Base-by-base conservation (phyloP, 92 coral and sea anemone species). In the Bergia sp. region DNA sequence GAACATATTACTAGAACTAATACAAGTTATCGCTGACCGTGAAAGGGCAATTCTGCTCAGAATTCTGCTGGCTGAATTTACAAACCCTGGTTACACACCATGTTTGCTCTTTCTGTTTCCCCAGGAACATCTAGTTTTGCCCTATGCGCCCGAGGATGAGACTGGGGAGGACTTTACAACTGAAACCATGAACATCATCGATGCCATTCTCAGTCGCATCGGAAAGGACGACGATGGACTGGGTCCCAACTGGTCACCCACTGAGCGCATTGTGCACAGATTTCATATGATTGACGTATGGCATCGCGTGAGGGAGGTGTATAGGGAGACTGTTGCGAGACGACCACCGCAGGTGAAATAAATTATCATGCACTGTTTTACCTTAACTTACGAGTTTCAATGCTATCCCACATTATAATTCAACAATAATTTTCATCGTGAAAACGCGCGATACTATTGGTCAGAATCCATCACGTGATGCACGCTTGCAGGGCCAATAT, bases 221-320 rank as follows among this genome's bases (percentile, higher is more conserved):
- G 97, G 97, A 49, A 82, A 73, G 80, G 97, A 91, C 76, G 95
- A 94, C 67, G 95, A 94, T 41, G 97, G 97, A 44, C 90, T 94
- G 92, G 97, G 97, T 76, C 95, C 94, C 2, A 91, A 92, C 86
- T 94, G 97, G 97, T 92, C 93, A 5, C 85, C 97, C 11, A 90
- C 93, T 15, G 97, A 94, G 88, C 97, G 97, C 66, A 89, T 94
- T 38, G 97, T 94, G 58, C 97, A 94, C 91, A 92, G 79, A 77
- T 94, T 94, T 69, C 95, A 94, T 79, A 94, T 94, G 97, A 89
- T 91, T 89, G 97, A 94, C 93, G 97, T 94, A 75, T 94, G 97
- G 97, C 90, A 90, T 45, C 92, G 92, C 45, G 95, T 94, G 18
- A 91, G 53, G 77, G 92, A 83, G 39, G 86, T 90, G 66, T 94